Evolutionary conservation across 2,113 vertebrate species (phyloP).

Genomic region (Pongo pygmaeus): DNA sequence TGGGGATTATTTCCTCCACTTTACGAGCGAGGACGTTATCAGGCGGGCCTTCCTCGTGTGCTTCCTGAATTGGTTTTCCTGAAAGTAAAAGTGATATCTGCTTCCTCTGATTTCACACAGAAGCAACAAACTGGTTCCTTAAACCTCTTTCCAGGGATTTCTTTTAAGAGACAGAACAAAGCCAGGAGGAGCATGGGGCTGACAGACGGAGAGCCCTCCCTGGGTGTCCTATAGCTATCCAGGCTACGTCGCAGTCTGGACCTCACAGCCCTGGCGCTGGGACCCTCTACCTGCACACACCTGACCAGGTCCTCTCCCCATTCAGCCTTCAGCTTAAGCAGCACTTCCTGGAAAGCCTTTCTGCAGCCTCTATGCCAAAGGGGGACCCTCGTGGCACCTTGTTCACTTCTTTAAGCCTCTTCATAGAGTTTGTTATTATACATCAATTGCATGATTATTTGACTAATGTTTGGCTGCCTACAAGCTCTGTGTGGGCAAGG

Average conservation of each 20-base stretch:
- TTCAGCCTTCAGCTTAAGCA: not conserved
- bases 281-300: not conserved
- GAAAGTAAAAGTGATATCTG: not conserved
- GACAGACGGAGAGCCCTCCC: not conserved
- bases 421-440: not conserved
- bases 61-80: not conserved
- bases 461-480: not conserved
- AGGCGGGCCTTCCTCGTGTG: not conserved
- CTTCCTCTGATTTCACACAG: not conserved
- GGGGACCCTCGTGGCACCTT: not conserved
- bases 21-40: not conserved
- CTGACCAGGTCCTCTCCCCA: not conserved
- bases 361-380: fast-evolving
- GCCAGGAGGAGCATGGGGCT: not conserved
- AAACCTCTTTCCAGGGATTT: not conserved
- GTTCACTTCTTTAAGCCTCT: not conserved
- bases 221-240: not conserved
- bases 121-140: not conserved
- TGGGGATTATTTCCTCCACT: not conserved
- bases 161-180: not conserved
- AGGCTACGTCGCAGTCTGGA: not conserved
- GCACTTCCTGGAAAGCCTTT: not conserved
- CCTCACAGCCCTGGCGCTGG: not conserved
- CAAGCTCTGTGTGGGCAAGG: not conserved
- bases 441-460: not conserved